Base-by-base conservation (phyloP, 2,888 invertebrate genomes). In the Plagodis pulveraria region DNA sequence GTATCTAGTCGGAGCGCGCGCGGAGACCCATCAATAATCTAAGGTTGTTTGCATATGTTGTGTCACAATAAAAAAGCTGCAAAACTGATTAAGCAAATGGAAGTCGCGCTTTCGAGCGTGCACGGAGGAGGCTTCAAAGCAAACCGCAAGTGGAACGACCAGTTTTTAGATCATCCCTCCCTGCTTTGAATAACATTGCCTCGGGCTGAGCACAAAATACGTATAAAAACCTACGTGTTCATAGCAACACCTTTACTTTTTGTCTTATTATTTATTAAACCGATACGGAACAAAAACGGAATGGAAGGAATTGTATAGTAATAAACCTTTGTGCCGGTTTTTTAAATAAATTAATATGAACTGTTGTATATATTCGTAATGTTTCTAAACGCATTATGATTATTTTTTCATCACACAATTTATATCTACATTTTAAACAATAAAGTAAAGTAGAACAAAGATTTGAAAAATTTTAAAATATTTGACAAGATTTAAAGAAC, bases 21-120 rank as follows among this genome's bases (percentile, higher is more conserved):
- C n/a, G n/a, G n/a, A n/a, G n/a, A n/a, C n/a, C n/a, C n/a, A n/a
- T n/a, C n/a, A n/a, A n/a, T n/a, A n/a, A n/a, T n/a, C n/a, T n/a
- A n/a, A n/a, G n/a, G 9, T 36, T 9, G 36, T 36, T 6, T 36
- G 36, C 36, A 22, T 22, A 22, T 22, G 22, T 22, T 56, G 45
- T 58, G 58, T 40, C 52, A 62, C 57, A 63, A 65, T 65, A 69
- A 69, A 69, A 70, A 66, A 65, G 65, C 62, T 62, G 63, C 58
- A 68, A 74, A 76, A 78, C 77, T 79, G 72, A 80, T 79, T 82
- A 78, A 79, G 77, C 74, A 79, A 81, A 75, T 78, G 73, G 73
- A 68, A 70, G 71, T 76, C 73, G 74, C 76, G 70, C 75, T 77
- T 77, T 76, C 67, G 72, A 72, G 68, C 72, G 71, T 66, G 66